Percentiles rank a stretch among this genome's conserved stretches.
phyloP scores from a whole-genome alignment of 2,113 vertebrate species.

The Equus przewalskii region DNA sequence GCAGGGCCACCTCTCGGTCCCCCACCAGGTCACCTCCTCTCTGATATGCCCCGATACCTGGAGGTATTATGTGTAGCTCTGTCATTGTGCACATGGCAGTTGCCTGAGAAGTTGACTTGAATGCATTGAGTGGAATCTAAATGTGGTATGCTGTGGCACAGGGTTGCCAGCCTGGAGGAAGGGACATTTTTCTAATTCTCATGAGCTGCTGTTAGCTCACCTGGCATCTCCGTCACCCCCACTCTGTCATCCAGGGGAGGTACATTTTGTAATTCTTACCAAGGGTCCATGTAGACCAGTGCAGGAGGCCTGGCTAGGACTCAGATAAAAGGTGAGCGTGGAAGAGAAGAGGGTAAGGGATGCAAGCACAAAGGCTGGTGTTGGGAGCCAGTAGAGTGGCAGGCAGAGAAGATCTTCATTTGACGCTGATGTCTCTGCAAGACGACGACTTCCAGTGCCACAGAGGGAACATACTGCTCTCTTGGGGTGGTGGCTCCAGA shows the following conservation, averaged over 20 bases:
- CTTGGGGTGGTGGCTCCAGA: neutral
- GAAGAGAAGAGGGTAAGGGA: too few relatives aligned
- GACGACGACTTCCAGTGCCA: neutral
- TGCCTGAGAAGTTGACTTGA: neutral
- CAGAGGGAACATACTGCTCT: neutral
- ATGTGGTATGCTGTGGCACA: too few relatives aligned
- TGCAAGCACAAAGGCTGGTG: neutral
- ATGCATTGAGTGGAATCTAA: neutral
- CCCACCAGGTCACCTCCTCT: neutral
- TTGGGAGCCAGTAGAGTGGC: too few relatives aligned
- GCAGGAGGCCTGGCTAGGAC: neutral
- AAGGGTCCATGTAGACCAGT: neutral
- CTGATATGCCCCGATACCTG: neutral
- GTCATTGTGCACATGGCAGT: neutral
- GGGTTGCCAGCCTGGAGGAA: neutral
- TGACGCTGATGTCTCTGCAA: neutral
- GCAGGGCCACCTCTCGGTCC: neutral
- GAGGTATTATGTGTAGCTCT: rapidly evolving
- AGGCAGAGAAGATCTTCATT: neutral
- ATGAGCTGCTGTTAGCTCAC: neutral
- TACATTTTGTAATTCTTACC: neutral
- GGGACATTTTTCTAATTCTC: neutral
- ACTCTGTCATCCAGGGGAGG: neutral
- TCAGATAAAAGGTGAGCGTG: neutral
- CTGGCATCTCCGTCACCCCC: neutral